Percentiles rank a stretch among this genome's conserved stretches.
Evolutionary conservation across 2,113 vertebrate species (phyloP).

Genomic region (Amblyopsis rosae): DNA sequence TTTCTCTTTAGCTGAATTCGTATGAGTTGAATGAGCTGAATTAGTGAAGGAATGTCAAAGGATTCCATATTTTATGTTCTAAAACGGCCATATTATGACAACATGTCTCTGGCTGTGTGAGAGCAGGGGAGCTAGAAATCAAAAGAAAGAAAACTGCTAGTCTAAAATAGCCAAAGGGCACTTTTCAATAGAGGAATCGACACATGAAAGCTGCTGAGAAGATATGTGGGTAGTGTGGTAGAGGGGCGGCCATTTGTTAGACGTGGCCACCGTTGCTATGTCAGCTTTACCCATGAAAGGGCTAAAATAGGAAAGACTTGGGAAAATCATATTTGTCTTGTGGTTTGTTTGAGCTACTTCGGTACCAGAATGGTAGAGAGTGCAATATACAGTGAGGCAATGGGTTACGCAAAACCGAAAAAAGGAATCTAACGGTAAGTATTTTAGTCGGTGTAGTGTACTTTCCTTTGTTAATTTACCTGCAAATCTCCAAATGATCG

Average conservation of each 20-base stretch:
- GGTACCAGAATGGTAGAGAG: neutral
- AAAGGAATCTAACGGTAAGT: neutral
- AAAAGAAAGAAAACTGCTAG: neutral
- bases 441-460: neutral
- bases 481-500: neutral
- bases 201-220: conserved; percentile 45
- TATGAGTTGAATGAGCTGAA: no score
- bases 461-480: neutral
- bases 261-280: conserved; percentile 21
- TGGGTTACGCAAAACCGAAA: neutral
- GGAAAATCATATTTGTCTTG: conserved; percentile 36
- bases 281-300: conserved; percentile 52
- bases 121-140: conserved; percentile 12
- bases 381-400: neutral
- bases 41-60: conserved; percentile 19
- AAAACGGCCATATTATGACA: conserved; percentile 3
- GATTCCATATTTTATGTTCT: conserved; percentile 26
- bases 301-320: conserved; percentile 49
- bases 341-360: neutral
- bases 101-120: conserved; percentile 34
- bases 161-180: conserved; percentile 11
- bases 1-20: conserved; percentile 15
- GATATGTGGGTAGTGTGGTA: conserved; percentile 27
- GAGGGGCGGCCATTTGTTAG: conserved; percentile 7
- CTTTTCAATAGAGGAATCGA: conserved; percentile 23